Conservation (phyloP, 2,797 vertebrate species). For the Chrysocyon brachyurus region DNA sequence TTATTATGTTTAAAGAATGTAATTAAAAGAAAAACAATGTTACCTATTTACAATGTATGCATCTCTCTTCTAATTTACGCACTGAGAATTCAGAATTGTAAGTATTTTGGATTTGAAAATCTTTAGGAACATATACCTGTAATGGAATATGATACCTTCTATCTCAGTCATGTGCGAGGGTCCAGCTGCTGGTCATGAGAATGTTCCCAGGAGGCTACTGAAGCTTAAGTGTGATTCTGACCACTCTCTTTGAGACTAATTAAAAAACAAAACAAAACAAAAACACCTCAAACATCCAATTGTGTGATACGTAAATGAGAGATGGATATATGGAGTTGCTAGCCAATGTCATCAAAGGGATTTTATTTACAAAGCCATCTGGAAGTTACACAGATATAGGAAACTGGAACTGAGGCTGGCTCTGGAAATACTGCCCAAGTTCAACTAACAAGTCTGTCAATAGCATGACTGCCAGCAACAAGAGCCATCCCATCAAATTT, state of each 20-base stretch:
- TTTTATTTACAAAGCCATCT: not conserved
- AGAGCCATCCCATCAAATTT: not conserved
- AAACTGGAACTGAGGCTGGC: not conserved
- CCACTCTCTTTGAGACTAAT: not conserved
- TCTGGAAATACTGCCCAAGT: not conserved
- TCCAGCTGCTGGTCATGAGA: not conserved
- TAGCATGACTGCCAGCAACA: not conserved
- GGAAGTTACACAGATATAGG: not conserved
- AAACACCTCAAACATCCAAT: not conserved
- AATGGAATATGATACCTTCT: not conserved
- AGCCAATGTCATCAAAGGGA: not conserved
- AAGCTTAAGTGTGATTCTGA: not conserved
- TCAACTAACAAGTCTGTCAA: not conserved
- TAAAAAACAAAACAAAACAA: not conserved
- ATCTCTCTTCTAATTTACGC: not conserved
- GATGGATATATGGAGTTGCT: not conserved
- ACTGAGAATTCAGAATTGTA: not conserved
- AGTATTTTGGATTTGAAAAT: not conserved
- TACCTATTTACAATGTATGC: not conserved
- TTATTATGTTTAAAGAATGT: not conserved
- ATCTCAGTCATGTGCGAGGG: not conserved
- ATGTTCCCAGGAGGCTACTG: not conserved
- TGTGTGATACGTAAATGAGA: not conserved
- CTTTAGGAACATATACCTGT: not conserved
- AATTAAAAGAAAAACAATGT: not conserved